Evolutionary conservation across 2,888 invertebrate species (phyloP).

Genomic region (Gnatocerus cornutus): DNA sequence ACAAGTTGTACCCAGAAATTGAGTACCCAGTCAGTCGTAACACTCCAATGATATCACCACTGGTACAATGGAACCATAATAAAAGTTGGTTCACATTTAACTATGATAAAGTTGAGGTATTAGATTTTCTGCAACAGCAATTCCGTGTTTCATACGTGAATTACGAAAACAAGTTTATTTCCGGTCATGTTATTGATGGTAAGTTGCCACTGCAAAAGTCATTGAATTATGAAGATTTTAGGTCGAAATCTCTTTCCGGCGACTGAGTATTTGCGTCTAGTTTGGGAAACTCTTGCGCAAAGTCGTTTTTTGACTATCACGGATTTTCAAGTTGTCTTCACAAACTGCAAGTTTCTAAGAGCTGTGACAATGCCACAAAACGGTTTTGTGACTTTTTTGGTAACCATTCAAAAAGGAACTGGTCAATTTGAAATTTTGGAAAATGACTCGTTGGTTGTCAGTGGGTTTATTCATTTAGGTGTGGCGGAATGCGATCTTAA

Average conservation of each 20-base stretch:
- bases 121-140: no score
- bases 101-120: neutral
- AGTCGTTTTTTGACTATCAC: slow-evolving; percentile 57
- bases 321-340: slow-evolving; percentile 74
- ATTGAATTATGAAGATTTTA: neutral
- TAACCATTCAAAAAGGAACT: slow-evolving; percentile 47
- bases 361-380: slow-evolving; percentile 63
- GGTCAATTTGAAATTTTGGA: slow-evolving; percentile 64
- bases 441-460: slow-evolving; percentile 52
- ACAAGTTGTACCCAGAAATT: slow-evolving; percentile 84
- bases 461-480: slow-evolving; percentile 48
- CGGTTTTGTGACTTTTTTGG: neutral
- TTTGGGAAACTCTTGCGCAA: slow-evolving; percentile 74
- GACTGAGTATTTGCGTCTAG: slow-evolving; percentile 73
- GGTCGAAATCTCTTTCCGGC: slow-evolving; percentile 73
- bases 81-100: slow-evolving; percentile 81
- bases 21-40: slow-evolving; percentile 86
- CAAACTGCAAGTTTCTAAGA: slow-evolving; percentile 76
- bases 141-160: no score
- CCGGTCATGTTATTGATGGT: slow-evolving; percentile 20
- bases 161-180: neutral
- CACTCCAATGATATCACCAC: slow-evolving; percentile 74
- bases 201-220: neutral
- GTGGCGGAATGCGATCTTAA: no score
- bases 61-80: slow-evolving; percentile 91